phyloP scores from a whole-genome alignment of 2,888 invertebrate species.

The Ganaspis brasiliensis region DNA sequence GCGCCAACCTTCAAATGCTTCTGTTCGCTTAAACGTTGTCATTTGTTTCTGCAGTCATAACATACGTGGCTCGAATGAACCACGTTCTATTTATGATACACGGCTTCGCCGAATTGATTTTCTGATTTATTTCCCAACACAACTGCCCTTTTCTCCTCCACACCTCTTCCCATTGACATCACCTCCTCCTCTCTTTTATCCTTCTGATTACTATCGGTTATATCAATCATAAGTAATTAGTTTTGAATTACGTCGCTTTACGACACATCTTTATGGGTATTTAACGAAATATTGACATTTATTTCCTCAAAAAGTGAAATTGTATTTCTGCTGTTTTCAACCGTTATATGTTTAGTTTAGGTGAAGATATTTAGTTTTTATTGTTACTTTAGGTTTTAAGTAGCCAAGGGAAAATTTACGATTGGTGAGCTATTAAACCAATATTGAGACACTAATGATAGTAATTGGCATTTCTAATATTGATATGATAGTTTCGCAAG shows the following conservation, averaged over 20 bases:
- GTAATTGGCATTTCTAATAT: too few species aligned
- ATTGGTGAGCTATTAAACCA: too few species aligned
- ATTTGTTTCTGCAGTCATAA: constrained; percentile 64
- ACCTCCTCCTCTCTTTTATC: constrained; percentile 17
- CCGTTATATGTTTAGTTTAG: too few species aligned
- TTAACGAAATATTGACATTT: background rate
- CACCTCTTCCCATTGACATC: too few species aligned
- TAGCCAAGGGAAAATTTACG: too few species aligned
- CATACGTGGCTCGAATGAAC: constrained; percentile 48
- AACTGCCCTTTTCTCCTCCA: constrained; percentile 37
- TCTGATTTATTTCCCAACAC: constrained; percentile 67
- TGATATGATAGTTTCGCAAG: too few species aligned
- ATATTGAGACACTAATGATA: too few species aligned
- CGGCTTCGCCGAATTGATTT: constrained; percentile 66
- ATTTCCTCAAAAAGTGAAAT: background rate
- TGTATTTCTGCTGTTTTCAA: background rate
- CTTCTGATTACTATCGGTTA: constrained; percentile 22
- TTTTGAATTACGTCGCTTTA: background rate
- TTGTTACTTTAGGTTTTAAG: too few species aligned
- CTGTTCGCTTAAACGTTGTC: constrained; percentile 68
- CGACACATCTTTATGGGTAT: constrained; percentile 8
- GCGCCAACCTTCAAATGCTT: constrained; percentile 69
- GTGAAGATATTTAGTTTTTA: too few species aligned
- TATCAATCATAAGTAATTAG: constrained; percentile 36
- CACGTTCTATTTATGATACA: constrained; percentile 71